Evolutionary conservation across 2,113 vertebrate species (phyloP).

Genomic region (Phainopepla nitens): DNA sequence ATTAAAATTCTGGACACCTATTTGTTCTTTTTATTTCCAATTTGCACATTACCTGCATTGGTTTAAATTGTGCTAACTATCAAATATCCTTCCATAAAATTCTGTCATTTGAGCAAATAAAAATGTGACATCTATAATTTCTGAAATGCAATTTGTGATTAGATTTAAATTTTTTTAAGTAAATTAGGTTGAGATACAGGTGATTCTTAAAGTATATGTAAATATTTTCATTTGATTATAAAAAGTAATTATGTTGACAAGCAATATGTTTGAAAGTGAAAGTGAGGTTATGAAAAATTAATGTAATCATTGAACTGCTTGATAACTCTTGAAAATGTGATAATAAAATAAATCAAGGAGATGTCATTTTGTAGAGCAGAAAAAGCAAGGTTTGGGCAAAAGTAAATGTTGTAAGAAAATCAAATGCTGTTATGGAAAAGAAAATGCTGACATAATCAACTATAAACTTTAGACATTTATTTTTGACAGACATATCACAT

Average conservation of each 20-base stretch:
- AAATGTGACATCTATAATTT: slow-evolving; percentile 18
- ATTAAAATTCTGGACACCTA: not conserved
- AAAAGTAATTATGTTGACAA: slow-evolving; percentile 59
- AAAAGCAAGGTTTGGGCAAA: not conserved
- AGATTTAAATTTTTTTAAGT: slow-evolving; percentile 5
- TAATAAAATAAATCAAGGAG: slow-evolving; percentile 40
- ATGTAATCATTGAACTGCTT: slow-evolving; percentile 48
- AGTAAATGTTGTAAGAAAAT: not conserved
- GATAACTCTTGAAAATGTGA: slow-evolving; percentile 41
- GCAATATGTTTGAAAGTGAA: slow-evolving; percentile 30
- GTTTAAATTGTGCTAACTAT: not conserved
- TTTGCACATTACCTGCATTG: not conserved
- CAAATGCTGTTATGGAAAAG: not conserved
- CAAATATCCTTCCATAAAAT: not conserved
- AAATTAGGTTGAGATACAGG: slow-evolving; percentile 13
- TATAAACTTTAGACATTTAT: not conserved
- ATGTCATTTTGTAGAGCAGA: not conserved
- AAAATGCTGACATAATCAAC: not conserved
- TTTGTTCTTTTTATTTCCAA: not conserved
- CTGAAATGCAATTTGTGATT: slow-evolving; percentile 11
- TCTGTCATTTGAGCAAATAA: slow-evolving; percentile 26
- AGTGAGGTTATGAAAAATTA: slow-evolving; percentile 51
- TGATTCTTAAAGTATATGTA: slow-evolving; percentile 16
- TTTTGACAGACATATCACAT: not conserved
- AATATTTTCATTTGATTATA: slow-evolving; percentile 66